phyloP scores from a whole-genome alignment of 2,797 vertebrate genomes.

The Enoplosus armatus region DNA sequence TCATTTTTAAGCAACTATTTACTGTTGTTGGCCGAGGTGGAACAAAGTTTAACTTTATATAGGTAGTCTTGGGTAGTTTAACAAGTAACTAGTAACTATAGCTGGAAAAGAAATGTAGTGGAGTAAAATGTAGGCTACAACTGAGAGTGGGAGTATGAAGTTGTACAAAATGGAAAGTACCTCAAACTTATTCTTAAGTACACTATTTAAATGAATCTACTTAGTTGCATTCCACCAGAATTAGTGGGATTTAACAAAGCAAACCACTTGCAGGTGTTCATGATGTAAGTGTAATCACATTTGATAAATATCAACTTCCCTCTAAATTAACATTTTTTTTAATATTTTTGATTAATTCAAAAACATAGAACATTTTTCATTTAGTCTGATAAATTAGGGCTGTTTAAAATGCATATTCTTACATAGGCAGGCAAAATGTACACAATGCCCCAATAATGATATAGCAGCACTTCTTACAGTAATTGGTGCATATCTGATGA shows the following conservation, averaged over 20 bases:
- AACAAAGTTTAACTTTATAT: neutral
- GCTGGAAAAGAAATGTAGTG: neutral
- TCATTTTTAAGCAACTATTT: neutral
- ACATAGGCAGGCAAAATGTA: neutral
- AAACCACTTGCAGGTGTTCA: neutral
- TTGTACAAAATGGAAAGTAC: no score
- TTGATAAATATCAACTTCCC: neutral
- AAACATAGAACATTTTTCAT: neutral
- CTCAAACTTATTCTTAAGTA: no score
- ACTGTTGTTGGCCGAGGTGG: neutral
- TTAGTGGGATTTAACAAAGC: neutral
- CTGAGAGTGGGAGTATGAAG: no score
- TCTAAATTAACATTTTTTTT: neutral
- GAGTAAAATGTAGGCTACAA: neutral
- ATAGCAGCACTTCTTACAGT: neutral
- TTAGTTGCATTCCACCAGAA: neutral
- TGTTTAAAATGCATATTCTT: neutral
- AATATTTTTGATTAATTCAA: neutral
- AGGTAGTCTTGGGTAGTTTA: neutral
- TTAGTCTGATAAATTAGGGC: neutral
- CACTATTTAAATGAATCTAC: neutral
- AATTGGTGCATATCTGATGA: neutral
- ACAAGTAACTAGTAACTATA: no score
- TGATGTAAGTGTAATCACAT: no score
- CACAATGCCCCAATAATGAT: neutral